Evolutionary conservation across 2,797 vertebrate species (phyloP), one percentile per base, ranked within the genome.

Genomic region (Molothrus aeneus): DNA sequence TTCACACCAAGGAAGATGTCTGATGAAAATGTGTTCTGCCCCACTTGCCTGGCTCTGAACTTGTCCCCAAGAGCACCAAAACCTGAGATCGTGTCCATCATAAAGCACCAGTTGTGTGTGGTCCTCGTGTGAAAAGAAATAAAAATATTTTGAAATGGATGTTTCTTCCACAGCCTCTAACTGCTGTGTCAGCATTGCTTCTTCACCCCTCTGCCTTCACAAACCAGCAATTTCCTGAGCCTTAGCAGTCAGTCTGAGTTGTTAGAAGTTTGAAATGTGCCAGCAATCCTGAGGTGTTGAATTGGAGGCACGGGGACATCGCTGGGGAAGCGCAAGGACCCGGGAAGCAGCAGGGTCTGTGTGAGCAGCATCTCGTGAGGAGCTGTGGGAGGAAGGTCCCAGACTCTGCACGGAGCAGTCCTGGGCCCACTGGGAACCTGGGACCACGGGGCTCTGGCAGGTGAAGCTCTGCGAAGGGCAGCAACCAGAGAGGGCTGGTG

Each of bases 251-350:
- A 29, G 13, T 56, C n/a, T 15, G 19, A 26, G 31, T 18, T 20
- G 32, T 25, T 3, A 11, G 26, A 10, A 9, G 24, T 42, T 63
- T 63, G 34, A 21, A 32, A 32, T 32, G 17, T 50, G 45, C 45
- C 31, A 8, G 29, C 10, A 2, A 1, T 4, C 11, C 32, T 10
- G 42, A 43, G 17, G 34, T 0, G 0, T 13, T 4, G 45, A 17
- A 10, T 2, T 16, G 26, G n/a, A 51, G 80, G n/a, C 13, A 1
- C 47, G 21, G 38, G 7, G 57, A 12, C 21, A 0, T 2, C 7
- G 11, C 45, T 19, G 83, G 45, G 57, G 34, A 6, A 15, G 71
- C 29, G 14, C 21, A 9, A 19, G 54, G 73, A 3, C 9, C 3
- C 1, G 8, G 29, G n/a, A 2, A 56, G 48, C 59, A 68, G 50